phyloP scores from a whole-genome alignment of 2,797 vertebrate genomes.

The Rhinoraja longicauda region DNA sequence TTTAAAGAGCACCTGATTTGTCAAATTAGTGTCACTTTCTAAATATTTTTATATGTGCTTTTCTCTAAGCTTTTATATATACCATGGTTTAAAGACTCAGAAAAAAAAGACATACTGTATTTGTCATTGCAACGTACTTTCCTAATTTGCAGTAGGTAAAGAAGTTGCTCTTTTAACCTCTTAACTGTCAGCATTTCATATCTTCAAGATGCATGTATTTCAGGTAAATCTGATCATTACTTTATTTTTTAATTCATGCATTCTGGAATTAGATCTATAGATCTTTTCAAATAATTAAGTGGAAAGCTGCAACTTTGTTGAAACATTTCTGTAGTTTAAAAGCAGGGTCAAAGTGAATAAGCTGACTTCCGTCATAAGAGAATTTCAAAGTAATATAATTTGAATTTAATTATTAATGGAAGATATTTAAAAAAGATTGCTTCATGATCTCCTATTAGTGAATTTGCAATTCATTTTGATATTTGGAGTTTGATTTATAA shows the following conservation, averaged over 20 bases:
- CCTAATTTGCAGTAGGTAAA: background rate
- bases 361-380: slow-evolving; percentile 59
- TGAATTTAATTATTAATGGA: slow-evolving; percentile 88
- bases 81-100: slow-evolving; percentile 6
- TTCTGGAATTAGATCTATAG: background rate
- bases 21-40: slow-evolving; percentile 23
- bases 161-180: slow-evolving; percentile 12
- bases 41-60: background rate
- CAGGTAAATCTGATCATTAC: background rate
- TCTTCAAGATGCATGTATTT: background rate
- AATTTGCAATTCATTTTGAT: slow-evolving; percentile 88
- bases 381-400: slow-evolving; percentile 74
- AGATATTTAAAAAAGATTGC: slow-evolving; percentile 81
- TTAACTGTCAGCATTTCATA: background rate
- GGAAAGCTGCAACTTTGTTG: background rate
- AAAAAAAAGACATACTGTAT: slow-evolving; percentile 6
- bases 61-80: background rate
- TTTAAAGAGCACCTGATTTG: slow-evolving; percentile 12
- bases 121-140: slow-evolving; percentile 15
- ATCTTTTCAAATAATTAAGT: slow-evolving; percentile 33
- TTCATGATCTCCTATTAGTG: slow-evolving; percentile 82
- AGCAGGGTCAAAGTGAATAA: slow-evolving; percentile 58
- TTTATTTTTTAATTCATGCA: background rate
- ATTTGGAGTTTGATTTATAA: slow-evolving; percentile 87
- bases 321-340: slow-evolving; percentile 39